Percentiles rank a stretch among this genome's conserved stretches.
Conservation (phyloP, 2,888 invertebrate genomes). For the Lithosia quadra region DNA sequence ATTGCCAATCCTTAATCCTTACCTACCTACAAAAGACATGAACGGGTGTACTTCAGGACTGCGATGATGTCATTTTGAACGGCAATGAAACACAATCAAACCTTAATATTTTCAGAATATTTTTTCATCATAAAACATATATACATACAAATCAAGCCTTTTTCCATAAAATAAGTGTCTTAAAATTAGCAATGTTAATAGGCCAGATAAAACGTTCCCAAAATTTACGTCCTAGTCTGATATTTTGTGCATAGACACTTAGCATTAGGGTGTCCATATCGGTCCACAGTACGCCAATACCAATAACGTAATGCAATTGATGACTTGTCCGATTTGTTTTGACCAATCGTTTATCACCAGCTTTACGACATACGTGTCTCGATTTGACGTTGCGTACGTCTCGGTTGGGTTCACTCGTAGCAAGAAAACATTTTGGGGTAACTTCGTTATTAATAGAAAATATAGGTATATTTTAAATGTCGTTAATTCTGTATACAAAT, state of each 20-base stretch:
- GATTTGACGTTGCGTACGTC: slow-evolving; percentile 53
- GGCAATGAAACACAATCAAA: too few relatives aligned
- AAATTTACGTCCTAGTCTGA: not conserved
- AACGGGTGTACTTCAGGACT: too few relatives aligned
- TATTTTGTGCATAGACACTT: slow-evolving; percentile 8
- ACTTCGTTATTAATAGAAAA: slow-evolving; percentile 10
- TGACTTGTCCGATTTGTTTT: slow-evolving; percentile 82
- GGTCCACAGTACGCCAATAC: slow-evolving; percentile 67
- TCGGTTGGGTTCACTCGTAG: slow-evolving; percentile 50
- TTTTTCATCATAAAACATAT: too few relatives aligned
- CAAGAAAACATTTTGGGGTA: slow-evolving; percentile 15
- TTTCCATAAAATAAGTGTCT: too few relatives aligned
- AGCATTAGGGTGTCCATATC: slow-evolving; percentile 46
- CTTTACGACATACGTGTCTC: slow-evolving; percentile 76
- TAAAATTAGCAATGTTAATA: too few relatives aligned
- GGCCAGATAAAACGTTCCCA: not conserved
- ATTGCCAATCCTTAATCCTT: not conserved
- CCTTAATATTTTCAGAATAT: too few relatives aligned
- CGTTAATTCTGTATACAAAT: not conserved
- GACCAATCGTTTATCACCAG: slow-evolving; percentile 77
- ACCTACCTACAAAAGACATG: not conserved
- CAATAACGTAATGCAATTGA: slow-evolving; percentile 84
- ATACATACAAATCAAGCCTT: too few relatives aligned
- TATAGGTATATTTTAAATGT: not conserved
- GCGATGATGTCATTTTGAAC: not conserved